phyloP scores from a whole-genome alignment of 2,797 vertebrate species.

The Numenius phaeopus region DNA sequence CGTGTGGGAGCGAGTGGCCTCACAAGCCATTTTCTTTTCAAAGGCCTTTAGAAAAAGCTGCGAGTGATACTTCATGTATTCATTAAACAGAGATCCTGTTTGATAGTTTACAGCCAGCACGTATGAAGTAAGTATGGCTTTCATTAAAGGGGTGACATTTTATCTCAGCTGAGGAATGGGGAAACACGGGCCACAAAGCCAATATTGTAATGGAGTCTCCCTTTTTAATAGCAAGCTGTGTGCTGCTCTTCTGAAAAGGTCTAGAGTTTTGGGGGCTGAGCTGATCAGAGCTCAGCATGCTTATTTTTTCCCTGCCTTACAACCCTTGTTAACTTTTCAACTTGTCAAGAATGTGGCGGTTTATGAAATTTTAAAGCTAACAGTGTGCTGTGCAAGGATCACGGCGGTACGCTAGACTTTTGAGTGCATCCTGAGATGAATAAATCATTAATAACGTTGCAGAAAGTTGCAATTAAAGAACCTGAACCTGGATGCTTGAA shows the following conservation, averaged over 20 bases:
- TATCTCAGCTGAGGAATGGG: slow-evolving; percentile 18
- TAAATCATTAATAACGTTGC: slow-evolving; percentile 61
- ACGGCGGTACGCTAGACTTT: slow-evolving; percentile 22
- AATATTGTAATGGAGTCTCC: slow-evolving; percentile 39
- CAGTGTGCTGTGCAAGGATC: slow-evolving; percentile 39
- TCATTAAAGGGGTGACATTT: slow-evolving; percentile 41
- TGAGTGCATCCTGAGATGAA: slow-evolving; percentile 67
- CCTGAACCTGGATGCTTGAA: neutral
- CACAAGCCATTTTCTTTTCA: neutral
- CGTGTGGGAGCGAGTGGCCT: accelerated
- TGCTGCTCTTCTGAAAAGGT: slow-evolving; percentile 27
- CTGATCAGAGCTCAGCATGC: slow-evolving; percentile 34
- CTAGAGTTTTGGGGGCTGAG: slow-evolving; percentile 12
- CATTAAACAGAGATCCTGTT: neutral
- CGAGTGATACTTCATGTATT: neutral
- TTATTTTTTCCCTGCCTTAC: neutral
- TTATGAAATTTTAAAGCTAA: slow-evolving; percentile 74
- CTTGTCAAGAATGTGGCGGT: slow-evolving; percentile 54
- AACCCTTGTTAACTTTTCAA: slow-evolving; percentile 64
- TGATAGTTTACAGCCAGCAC: slow-evolving; percentile 15
- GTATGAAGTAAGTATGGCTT: slow-evolving; percentile 25
- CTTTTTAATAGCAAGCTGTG: slow-evolving; percentile 1
- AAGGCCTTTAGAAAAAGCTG: neutral
- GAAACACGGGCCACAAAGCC: slow-evolving; percentile 25
- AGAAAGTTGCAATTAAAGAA: slow-evolving; percentile 64